These are phyloP conservation scores for Scrobipalpa costella DNA, from an alignment of 2,888 invertebrate species.

Conservation along the genomic window DNA sequence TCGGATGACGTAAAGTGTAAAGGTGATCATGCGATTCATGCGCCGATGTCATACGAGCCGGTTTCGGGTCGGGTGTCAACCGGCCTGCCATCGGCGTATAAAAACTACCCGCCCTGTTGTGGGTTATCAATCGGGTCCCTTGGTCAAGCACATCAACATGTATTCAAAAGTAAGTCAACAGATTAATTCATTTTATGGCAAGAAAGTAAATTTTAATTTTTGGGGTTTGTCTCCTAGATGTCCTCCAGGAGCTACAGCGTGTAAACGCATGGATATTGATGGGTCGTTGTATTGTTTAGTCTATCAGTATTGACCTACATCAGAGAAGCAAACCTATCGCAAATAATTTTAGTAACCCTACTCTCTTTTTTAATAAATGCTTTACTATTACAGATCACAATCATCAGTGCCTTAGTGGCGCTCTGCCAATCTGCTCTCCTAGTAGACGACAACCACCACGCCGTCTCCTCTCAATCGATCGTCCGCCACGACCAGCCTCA, in stretches of 20 bases:
- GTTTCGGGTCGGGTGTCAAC: constrained; percentile 67
- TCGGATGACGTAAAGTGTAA: constrained; percentile 69
- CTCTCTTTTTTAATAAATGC: background rate
- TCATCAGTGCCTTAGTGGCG: constrained; percentile 66
- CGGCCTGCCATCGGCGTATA: constrained; percentile 60
- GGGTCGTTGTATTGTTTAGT: too few relatives aligned
- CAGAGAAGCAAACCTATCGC: background rate
- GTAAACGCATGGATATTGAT: too few relatives aligned
- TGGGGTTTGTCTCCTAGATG: too few relatives aligned
- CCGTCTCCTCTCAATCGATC: constrained; percentile 72
- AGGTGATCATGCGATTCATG: constrained; percentile 67
- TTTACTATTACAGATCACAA: constrained; percentile 7
- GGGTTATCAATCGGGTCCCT: constrained; percentile 66
- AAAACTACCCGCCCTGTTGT: constrained; percentile 65
- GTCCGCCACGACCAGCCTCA: constrained; percentile 64
- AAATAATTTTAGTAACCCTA: background rate
- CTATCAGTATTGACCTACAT: too few relatives aligned
- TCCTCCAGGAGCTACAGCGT: too few relatives aligned
- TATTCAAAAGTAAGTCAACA: constrained; percentile 67
- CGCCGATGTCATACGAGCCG: constrained; percentile 66
- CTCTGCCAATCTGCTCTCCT: constrained; percentile 71
- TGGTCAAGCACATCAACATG: constrained; percentile 68
- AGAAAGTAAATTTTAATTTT: too few relatives aligned
- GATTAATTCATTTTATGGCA: background rate
- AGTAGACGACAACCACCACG: constrained; percentile 57